A percentile compares a stretch with the other conserved stretches of the same genome.
Conservation (phyloP, 2,888 invertebrate species). For the Acleris cristana region DNA sequence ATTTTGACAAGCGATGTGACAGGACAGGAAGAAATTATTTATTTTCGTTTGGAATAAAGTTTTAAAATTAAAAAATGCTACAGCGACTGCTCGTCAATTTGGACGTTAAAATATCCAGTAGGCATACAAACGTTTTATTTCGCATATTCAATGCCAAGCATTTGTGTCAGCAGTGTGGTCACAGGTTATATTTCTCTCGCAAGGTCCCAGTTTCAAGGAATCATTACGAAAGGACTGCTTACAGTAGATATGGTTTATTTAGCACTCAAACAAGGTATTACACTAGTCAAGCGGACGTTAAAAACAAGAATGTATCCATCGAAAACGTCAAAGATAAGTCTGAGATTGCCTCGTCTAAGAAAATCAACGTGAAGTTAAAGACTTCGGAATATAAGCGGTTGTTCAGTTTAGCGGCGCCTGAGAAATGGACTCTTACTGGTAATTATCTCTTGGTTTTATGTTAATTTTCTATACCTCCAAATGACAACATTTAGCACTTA, state of each 20-base stretch:
- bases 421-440: conserved; percentile 86
- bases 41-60: conserved; percentile 40
- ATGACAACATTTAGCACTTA: not conserved
- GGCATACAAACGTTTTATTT: conserved; percentile 59
- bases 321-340: conserved; percentile 57
- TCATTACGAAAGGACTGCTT: conserved; percentile 65
- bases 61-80: conserved; percentile 64
- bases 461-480: not conserved
- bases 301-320: conserved; percentile 63
- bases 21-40: conserved; percentile 33
- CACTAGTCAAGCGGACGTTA: conserved; percentile 68
- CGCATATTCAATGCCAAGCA: conserved; percentile 52
- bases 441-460: conserved; percentile 31
- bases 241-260: conserved; percentile 57
- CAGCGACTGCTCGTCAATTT: conserved; percentile 67
- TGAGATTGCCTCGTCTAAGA: conserved; percentile 59
- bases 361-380: conserved; percentile 78
- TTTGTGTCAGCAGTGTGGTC: conserved; percentile 69
- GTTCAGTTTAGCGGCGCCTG: conserved; percentile 84
- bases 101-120: conserved; percentile 64
- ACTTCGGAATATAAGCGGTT: conserved; percentile 82
- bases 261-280: conserved; percentile 62
- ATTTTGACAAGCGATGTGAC: conserved; percentile 34
- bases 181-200: conserved; percentile 69
- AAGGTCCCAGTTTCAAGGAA: conserved; percentile 61